phyloP scores from a whole-genome alignment of 1,140 invertebrate genomes.

The Lasioglossum baleicum region DNA sequence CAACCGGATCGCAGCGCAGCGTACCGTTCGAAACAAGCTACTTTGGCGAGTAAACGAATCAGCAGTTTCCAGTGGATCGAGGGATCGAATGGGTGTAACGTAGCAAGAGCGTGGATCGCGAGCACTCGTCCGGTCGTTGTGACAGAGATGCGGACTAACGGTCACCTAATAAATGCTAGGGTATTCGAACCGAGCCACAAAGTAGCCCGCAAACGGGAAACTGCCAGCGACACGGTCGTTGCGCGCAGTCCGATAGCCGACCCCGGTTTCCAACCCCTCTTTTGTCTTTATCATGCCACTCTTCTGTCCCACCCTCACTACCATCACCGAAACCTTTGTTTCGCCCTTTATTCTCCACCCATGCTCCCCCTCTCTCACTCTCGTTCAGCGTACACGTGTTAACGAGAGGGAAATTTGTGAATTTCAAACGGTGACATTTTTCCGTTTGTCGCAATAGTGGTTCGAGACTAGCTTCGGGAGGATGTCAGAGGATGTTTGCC shows the following conservation, averaged over 20 bases:
- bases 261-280: slow-evolving; percentile 26
- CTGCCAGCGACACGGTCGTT: slow-evolving; percentile 70
- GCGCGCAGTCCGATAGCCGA: slow-evolving; percentile 65
- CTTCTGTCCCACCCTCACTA: background rate
- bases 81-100: background rate
- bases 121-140: background rate
- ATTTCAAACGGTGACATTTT: background rate
- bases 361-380: no score
- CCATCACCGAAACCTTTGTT: background rate
- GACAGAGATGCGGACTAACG: slow-evolving; percentile 21
- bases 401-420: background rate
- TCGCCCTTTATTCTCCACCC: background rate
- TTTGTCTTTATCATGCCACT: slow-evolving; percentile 21
- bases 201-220: slow-evolving; percentile 71
- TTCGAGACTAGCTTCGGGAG: no score
- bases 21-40: background rate
- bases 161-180: slow-evolving; percentile 62
- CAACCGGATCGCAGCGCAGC: no score
- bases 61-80: background rate
- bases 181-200: slow-evolving; percentile 69
- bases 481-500: no score
- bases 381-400: background rate
- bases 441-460: background rate
- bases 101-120: background rate
- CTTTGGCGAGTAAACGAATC: background rate